These are phyloP conservation scores for Dendrocincla tyrannina DNA, from an alignment of 2,797 vertebrate species.

Conservation along the genomic window DNA sequence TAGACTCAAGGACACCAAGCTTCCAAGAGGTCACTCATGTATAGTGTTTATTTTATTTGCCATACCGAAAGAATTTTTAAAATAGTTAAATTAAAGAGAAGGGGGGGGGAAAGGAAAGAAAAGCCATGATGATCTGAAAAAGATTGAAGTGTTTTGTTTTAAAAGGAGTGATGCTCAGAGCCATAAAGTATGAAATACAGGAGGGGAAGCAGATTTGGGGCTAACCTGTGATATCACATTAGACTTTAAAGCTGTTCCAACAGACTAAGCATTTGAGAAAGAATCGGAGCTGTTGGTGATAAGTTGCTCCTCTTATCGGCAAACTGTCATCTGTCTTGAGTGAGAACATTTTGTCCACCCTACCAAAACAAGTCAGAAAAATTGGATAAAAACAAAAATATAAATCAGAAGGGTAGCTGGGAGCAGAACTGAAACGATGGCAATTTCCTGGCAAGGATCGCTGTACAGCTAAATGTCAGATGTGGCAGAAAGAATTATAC, in stretches of 20 bases:
- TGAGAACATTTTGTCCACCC: constrained; percentile 64
- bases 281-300: constrained; percentile 43
- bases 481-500: constrained; percentile 61
- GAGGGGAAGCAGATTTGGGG: constrained; percentile 41
- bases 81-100: not conserved
- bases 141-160: constrained; percentile 32
- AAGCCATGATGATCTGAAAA: not conserved
- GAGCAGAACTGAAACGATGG: constrained; percentile 57
- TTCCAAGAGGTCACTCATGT: constrained; percentile 55
- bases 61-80: not conserved
- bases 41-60: constrained; percentile 23
- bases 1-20: constrained; percentile 61
- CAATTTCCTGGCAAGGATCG: constrained; percentile 58
- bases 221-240: constrained; percentile 59
- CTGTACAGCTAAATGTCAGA: constrained; percentile 64
- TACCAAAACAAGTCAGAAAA: constrained; percentile 67
- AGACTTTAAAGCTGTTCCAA: constrained; percentile 64
- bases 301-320: constrained; percentile 65
- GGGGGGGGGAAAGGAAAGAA: accelerated
- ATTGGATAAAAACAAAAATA: constrained; percentile 65
- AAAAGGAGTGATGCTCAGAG: constrained; percentile 10
- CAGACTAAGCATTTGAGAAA: constrained; percentile 54
- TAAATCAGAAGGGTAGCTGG: constrained; percentile 62
- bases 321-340: constrained; percentile 62
- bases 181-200: constrained; percentile 43